Evolutionary conservation across 2,113 vertebrate genomes (phyloP).

Genomic region (Peromyscus californicus): DNA sequence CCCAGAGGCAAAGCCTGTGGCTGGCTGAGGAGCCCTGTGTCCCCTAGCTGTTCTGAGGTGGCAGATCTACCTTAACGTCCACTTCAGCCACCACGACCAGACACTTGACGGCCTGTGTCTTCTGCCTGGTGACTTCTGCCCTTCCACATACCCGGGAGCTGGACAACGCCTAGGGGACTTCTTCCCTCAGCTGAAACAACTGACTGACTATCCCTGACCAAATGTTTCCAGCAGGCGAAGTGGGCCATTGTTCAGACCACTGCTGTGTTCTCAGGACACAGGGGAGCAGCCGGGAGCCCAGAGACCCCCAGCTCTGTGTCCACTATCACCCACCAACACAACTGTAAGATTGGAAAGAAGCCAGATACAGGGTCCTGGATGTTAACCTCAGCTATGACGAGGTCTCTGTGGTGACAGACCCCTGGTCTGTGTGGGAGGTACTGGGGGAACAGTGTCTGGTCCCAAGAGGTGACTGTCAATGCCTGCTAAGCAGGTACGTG

Average conservation of each 20-base stretch:
- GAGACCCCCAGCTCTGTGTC: not conserved
- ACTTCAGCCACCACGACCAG: not conserved
- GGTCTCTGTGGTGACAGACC: not conserved
- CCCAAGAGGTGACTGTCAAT: not conserved
- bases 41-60: not conserved
- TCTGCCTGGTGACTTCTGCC: not conserved
- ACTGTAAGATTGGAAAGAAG: not conserved
- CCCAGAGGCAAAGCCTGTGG: not conserved
- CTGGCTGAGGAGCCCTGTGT: not conserved
- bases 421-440: no score
- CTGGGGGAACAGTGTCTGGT: accelerated
- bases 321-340: not conserved
- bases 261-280: not conserved
- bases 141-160: not conserved
- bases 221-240: not conserved
- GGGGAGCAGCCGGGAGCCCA: not conserved
- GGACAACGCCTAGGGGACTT: no score
- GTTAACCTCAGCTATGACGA: not conserved
- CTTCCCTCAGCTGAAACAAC: not conserved
- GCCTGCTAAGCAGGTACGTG: not conserved
- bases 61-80: not conserved
- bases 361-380: not conserved
- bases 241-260: not conserved
- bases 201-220: not conserved
- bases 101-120: not conserved